Evolutionary conservation across 2,888 invertebrate genomes (phyloP).

Genomic region (Heliconius sara): DNA sequence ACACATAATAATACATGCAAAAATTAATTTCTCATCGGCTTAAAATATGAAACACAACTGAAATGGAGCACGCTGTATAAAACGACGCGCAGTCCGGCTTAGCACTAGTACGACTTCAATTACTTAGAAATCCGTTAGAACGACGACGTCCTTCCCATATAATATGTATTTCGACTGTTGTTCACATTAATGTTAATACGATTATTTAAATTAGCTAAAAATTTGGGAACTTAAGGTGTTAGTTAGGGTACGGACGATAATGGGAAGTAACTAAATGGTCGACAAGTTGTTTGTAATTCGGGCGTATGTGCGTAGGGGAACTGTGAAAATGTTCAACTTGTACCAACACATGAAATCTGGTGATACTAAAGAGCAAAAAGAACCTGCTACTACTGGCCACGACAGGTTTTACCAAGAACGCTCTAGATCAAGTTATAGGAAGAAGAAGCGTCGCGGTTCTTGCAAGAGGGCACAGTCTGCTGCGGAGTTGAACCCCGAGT

Average conservation of each 20-base stretch:
- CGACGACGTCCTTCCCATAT: constrained; percentile 50
- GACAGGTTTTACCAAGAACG: constrained; percentile 91
- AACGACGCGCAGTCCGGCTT: constrained; percentile 35
- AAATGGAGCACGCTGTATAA: constrained; percentile 17
- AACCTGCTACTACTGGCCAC: constrained; percentile 89
- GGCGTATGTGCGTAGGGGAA: constrained; percentile 19
- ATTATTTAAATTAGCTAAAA: constrained; percentile 35
- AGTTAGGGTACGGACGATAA: not conserved
- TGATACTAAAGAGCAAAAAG: constrained; percentile 80
- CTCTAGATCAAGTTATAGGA: constrained; percentile 77
- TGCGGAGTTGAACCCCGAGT: constrained; percentile 86
- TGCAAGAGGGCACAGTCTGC: constrained; percentile 87
- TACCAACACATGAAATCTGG: constrained; percentile 88
- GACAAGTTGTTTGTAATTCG: constrained; percentile 29
- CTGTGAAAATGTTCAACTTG: constrained; percentile 88
- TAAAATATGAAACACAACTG: not conserved
- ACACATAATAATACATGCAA: not conserved
- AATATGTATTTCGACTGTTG: constrained; percentile 36
- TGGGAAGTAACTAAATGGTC: constrained; percentile 32
- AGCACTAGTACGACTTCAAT: constrained; percentile 73
- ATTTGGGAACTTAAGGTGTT: not conserved
- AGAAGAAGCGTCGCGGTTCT: constrained; percentile 84
- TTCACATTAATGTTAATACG: constrained; percentile 32
- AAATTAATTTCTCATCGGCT: constrained; percentile 1
- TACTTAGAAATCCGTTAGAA: constrained; percentile 67